A percentile compares a stretch with the other conserved stretches of the same genome.
Evolutionary conservation across 2,797 vertebrate genomes (phyloP).

Genomic region (Macroramphosus scolopax): DNA sequence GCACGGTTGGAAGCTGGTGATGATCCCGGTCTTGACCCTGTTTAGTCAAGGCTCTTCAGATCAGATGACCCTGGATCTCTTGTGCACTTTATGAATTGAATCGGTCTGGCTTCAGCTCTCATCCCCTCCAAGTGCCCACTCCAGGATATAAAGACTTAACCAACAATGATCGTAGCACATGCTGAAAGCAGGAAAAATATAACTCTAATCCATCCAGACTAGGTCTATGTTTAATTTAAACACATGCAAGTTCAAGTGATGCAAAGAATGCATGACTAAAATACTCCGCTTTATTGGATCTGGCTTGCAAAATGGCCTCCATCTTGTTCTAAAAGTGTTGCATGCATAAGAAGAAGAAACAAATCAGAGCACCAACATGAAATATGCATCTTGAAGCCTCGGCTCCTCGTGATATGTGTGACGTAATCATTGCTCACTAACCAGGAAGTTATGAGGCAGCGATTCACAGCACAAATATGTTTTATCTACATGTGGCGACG

Average conservation of each 20-base stretch:
- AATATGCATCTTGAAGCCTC: constrained; percentile 49
- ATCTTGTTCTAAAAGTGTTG: constrained; percentile 55
- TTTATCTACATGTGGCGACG: background rate
- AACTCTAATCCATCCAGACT: constrained; percentile 9
- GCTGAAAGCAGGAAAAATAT: too few relatives aligned
- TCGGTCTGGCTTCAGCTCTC: too few relatives aligned
- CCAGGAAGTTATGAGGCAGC: constrained; percentile 2
- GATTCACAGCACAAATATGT: constrained; percentile 8
- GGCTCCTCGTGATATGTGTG: constrained; percentile 21
- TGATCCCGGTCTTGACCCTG: too few relatives aligned
- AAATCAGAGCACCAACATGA: constrained; percentile 42
- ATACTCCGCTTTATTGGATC: constrained; percentile 51
- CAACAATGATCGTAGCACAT: background rate
- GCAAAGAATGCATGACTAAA: constrained; percentile 65
- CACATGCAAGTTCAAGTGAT: constrained; percentile 58
- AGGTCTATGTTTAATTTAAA: constrained; percentile 34
- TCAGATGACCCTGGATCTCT: too few relatives aligned
- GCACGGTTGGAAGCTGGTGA: too few relatives aligned
- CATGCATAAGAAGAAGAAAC: constrained; percentile 60
- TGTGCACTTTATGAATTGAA: too few relatives aligned
- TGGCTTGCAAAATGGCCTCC: constrained; percentile 58
- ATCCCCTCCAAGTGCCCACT: too few relatives aligned
- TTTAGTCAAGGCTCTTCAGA: too few relatives aligned
- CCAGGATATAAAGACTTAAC: too few relatives aligned
- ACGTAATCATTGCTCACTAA: constrained; percentile 27